phyloP scores from a whole-genome alignment of 2,113 vertebrate species.

The Acrocephalus kingi region DNA sequence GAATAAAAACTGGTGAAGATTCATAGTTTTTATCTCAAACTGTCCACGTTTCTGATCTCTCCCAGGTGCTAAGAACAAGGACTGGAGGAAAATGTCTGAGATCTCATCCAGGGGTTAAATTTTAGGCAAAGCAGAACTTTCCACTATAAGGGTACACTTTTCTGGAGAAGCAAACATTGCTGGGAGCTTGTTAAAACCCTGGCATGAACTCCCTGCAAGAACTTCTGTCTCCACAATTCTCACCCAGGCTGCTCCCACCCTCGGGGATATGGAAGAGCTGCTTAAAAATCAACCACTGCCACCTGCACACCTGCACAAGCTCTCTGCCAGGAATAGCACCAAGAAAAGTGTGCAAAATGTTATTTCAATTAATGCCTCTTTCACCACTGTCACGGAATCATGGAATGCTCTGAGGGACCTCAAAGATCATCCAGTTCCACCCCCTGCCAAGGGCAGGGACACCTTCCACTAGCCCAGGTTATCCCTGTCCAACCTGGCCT shows the following conservation, averaged over 20 bases:
- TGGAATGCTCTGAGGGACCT: background rate
- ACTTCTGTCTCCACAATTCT: background rate
- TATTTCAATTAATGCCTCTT: background rate
- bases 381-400: background rate
- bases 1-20: background rate
- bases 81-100: background rate
- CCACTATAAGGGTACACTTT: background rate
- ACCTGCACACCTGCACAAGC: background rate
- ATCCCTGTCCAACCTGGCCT: background rate
- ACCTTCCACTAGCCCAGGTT: background rate
- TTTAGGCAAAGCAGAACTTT: background rate
- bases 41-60: fast-evolving
- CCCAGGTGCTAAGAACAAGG: background rate
- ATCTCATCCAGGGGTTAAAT: background rate
- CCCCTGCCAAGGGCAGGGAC: background rate
- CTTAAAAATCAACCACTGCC: background rate
- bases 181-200: background rate
- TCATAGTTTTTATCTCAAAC: background rate
- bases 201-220: background rate
- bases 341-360: background rate
- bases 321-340: background rate
- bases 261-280: background rate
- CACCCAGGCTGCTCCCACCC: background rate
- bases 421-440: background rate
- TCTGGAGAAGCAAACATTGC: background rate